A percentile compares a stretch with the other conserved stretches of the same genome.
Conservation (phyloP, 2,797 vertebrate species). For the Muscicapa comitata region DNA sequence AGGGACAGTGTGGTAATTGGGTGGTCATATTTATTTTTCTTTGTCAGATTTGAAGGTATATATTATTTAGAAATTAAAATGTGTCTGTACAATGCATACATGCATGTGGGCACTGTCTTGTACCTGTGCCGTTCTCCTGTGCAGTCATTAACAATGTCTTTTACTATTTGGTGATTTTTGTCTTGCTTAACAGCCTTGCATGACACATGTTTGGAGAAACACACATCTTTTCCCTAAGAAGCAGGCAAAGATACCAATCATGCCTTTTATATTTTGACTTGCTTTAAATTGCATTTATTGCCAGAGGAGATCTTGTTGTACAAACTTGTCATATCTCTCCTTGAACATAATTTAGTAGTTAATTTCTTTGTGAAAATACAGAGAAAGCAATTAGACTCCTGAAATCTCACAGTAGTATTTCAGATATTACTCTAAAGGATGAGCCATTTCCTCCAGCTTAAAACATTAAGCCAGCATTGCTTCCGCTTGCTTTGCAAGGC, state of each 20-base stretch:
- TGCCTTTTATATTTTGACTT: neutral
- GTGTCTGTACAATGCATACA: neutral
- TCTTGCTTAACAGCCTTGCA: neutral
- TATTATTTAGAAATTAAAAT: neutral
- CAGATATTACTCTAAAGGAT: slow-evolving; percentile 27
- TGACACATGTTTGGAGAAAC: neutral
- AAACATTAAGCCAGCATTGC: slow-evolving; percentile 46
- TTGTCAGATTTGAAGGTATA: neutral
- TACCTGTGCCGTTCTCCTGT: neutral
- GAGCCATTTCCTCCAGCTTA: slow-evolving; percentile 46
- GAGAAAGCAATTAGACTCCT: neutral
- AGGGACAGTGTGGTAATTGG: neutral
- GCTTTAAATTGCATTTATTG: slow-evolving; percentile 1
- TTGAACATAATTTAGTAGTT: neutral
- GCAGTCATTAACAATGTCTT: neutral
- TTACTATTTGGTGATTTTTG: neutral
- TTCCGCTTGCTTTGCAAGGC: slow-evolving; percentile 58
- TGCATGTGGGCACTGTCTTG: neutral
- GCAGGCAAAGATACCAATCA: neutral
- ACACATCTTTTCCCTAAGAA: neutral
- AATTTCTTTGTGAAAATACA: neutral
- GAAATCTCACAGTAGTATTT: slow-evolving; percentile 20
- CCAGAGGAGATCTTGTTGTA: neutral
- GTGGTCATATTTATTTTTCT: neutral
- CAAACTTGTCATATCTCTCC: neutral